phyloP scores from a whole-genome alignment of 1,140 invertebrate genomes.

The Drepana arcuata region DNA sequence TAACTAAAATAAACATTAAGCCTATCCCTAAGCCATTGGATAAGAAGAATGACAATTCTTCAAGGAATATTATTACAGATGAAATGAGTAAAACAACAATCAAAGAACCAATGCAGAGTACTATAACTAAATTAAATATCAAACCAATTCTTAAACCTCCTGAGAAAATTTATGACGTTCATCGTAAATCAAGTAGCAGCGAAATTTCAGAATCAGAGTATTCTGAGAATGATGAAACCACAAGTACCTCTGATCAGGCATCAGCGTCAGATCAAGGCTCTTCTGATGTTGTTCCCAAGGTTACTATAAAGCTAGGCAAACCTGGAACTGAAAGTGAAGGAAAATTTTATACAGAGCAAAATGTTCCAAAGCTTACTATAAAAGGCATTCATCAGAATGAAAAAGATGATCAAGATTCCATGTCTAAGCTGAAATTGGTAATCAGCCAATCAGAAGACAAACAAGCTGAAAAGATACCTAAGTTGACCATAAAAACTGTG shows the following conservation, averaged over 20 bases:
- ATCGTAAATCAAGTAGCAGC: constrained; percentile 65
- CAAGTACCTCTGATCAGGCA: constrained; percentile 58
- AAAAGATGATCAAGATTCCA: constrained; percentile 28
- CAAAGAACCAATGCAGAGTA: constrained; percentile 35
- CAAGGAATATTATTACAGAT: neutral
- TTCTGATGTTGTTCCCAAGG: constrained; percentile 54
- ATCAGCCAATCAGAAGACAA: constrained; percentile 50
- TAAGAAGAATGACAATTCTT: constrained; percentile 14
- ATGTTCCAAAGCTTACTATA: constrained; percentile 58
- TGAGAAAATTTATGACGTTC: constrained; percentile 56
- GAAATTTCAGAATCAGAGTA: constrained; percentile 68
- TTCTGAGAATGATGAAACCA: constrained; percentile 67
- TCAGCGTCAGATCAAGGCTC: constrained; percentile 52
- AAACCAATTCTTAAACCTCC: constrained; percentile 57
- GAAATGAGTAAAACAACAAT: constrained; percentile 10
- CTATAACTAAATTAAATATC: constrained; percentile 63
- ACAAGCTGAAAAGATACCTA: constrained; percentile 52
- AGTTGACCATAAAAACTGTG: constrained; percentile 63
- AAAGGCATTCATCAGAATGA: constrained; percentile 53
- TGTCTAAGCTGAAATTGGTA: constrained; percentile 45
- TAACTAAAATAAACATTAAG: constrained; percentile 41
- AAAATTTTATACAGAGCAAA: constrained; percentile 59
- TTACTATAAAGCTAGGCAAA: constrained; percentile 64
- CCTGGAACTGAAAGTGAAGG: constrained; percentile 58
- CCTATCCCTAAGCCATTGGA: constrained; percentile 22